Evolutionary conservation across 2,888 invertebrate genomes (phyloP).

Genomic region (Platynereis dumerilii): DNA sequence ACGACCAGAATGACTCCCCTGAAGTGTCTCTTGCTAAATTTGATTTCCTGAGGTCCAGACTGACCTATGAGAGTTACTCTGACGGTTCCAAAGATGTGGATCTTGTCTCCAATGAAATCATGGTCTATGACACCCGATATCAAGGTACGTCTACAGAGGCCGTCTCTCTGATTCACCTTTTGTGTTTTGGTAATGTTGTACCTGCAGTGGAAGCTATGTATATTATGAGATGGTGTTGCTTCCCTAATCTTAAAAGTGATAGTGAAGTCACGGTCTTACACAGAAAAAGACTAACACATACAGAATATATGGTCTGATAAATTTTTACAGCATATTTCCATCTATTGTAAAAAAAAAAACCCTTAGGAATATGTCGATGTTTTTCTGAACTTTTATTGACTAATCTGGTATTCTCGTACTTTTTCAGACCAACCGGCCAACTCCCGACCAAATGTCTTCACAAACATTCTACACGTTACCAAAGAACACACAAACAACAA

Average conservation of each 20-base stretch:
- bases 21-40: constrained; percentile 75
- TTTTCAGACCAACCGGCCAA: constrained; percentile 70
- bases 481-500: constrained; percentile 29
- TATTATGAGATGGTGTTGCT: too few relatives aligned
- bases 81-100: constrained; percentile 91
- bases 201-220: constrained; percentile 1
- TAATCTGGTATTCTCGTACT: too few relatives aligned
- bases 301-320: too few relatives aligned
- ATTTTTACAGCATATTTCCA: too few relatives aligned
- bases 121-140: constrained; percentile 78
- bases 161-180: constrained; percentile 11
- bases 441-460: constrained; percentile 83
- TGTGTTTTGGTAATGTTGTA: constrained; percentile 10
- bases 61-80: constrained; percentile 85
- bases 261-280: too few relatives aligned
- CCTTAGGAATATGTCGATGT: too few relatives aligned
- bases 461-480: constrained; percentile 78
- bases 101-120: constrained; percentile 88
- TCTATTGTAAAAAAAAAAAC: too few relatives aligned
- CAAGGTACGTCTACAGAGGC: constrained; percentile 64
- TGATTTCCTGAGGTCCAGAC: constrained; percentile 87
- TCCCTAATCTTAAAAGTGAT: too few relatives aligned
- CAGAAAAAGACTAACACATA: too few relatives aligned
- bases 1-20: constrained; percentile 40
- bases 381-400: too few relatives aligned